Base-by-base conservation (phyloP, 2,113 vertebrate species). In the Austrofundulus limnaeus region DNA sequence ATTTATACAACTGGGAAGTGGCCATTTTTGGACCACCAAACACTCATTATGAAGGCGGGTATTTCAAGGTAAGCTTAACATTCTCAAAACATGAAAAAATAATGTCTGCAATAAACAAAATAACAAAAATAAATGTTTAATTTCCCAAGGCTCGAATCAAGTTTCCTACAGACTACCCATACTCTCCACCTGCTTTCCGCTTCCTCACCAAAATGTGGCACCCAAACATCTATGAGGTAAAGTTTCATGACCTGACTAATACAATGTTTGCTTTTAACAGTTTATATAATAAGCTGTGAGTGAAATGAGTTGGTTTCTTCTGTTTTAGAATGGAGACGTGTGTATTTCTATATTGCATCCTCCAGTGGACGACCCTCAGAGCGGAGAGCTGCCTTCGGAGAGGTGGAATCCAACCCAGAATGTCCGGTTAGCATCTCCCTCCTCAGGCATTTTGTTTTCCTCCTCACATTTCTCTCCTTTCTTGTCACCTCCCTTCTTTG, bases 121-220 rank as follows among this genome's bases (percentile, higher is more conserved):
- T 4, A 38, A 54, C 19, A 5, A 19, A 20, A 20, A 8, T 20
- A 2, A 0, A 2, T 20, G 2, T 4, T 5, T 15, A 16, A 24
- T 15, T 48, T 65, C 21, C 65, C 5, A 59, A 99, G 97, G 95
- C 97, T 59, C 95, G 94, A 47, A 94, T 99, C 84, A 95, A 96
- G 70, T 99, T 98, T 79, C 97, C 97, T 19, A 93, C 96, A 1
- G 97, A 99, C 80, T 99, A 99, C 61, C 97, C 97, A 0, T 99
- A 99, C 80, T 98, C 97, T 11, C 97, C 97, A 5, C 97, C 97
- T 0, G 92, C 96, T 59, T 99, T 99, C 69, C 90, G 96, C n/a
- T 98, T 98, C 86, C 90, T 99, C 53, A 98, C 96, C 55, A 98
- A 99, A 88, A 99, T 99, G 97, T 99, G 97, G 97, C 97, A 99